Percentiles rank a stretch among this genome's conserved stretches.
Conservation (phyloP, 2,113 vertebrate genomes). For the Chloropsis hardwickii region DNA sequence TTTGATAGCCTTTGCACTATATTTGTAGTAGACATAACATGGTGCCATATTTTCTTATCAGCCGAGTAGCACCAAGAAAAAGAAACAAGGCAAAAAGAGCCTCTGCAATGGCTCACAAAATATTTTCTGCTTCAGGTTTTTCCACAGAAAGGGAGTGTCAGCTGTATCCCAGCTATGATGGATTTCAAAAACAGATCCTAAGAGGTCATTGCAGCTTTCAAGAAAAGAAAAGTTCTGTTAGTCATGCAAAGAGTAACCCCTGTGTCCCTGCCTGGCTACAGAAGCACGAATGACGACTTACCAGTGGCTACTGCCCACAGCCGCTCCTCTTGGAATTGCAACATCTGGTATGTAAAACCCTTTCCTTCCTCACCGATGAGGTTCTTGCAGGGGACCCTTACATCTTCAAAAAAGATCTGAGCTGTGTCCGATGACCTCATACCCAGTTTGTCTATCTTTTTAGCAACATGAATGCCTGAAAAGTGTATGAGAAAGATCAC, state of each 20-base stretch:
- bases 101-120: neutral
- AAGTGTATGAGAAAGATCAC: neutral
- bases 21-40: neutral
- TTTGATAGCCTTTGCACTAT: neutral
- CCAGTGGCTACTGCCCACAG: conserved; percentile 78
- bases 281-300: conserved; percentile 56
- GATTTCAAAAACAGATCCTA: neutral
- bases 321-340: conserved; percentile 86
- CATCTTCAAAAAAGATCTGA: conserved; percentile 84
- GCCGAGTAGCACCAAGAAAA: neutral
- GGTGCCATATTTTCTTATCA: neutral
- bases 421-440: conserved; percentile 85
- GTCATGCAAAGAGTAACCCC: neutral
- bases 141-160: neutral
- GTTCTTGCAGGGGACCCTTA: conserved; percentile 78
- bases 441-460: conserved; percentile 83
- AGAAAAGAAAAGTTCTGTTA: conserved; percentile 6
- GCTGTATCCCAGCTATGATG: neutral
- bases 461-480: conserved; percentile 79
- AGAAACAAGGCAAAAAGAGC: neutral
- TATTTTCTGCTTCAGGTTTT: neutral
- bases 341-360: conserved; percentile 87
- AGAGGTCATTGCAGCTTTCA: neutral
- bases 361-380: conserved; percentile 84
- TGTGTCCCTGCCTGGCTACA: neutral